These are phyloP conservation scores for Pseudachorutes palmiensis DNA, from an alignment of 1,140 invertebrate genomes.

Conservation along the genomic window DNA sequence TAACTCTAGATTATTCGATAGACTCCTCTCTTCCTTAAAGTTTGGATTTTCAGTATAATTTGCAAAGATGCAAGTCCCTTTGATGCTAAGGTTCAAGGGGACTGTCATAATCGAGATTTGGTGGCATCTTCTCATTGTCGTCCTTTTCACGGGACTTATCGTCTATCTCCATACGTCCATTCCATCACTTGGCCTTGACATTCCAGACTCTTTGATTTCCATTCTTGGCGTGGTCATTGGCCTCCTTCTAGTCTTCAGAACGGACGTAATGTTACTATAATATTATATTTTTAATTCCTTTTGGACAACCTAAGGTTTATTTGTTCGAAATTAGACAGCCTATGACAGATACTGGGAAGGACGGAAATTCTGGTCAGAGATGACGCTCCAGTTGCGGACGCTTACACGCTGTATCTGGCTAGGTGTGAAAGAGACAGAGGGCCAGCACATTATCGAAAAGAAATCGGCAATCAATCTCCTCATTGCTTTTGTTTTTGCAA, in stretches of 20 bases:
- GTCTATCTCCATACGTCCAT: slow-evolving; percentile 14
- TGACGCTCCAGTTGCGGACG: slow-evolving; percentile 21
- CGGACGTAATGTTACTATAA: too few species aligned
- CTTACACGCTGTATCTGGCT: slow-evolving; percentile 25
- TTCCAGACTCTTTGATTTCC: slow-evolving; percentile 19
- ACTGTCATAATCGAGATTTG: slow-evolving; percentile 19
- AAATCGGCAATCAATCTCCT: slow-evolving; percentile 26
- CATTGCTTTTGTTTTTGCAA: slow-evolving; percentile 26
- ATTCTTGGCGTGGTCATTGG: slow-evolving; percentile 26
- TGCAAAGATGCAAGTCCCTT: neutral
- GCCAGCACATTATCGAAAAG: slow-evolving; percentile 17
- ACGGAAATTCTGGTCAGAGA: slow-evolving; percentile 21
- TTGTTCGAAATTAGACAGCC: too few species aligned
- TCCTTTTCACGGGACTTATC: slow-evolving; percentile 13
- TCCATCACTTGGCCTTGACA: slow-evolving; percentile 1
- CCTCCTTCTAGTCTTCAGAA: slow-evolving; percentile 22
- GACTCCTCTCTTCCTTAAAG: neutral
- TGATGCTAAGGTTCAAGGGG: neutral
- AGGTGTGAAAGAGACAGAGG: slow-evolving; percentile 14
- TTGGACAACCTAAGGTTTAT: too few species aligned
- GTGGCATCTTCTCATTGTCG: slow-evolving; percentile 20
- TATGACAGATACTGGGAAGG: slow-evolving; percentile 30
- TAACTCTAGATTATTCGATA: too few species aligned
- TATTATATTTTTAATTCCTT: too few species aligned
- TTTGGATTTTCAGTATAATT: neutral